Conservation (phyloP, 2,888 invertebrate genomes). For the Drosophila diplacantha region DNA sequence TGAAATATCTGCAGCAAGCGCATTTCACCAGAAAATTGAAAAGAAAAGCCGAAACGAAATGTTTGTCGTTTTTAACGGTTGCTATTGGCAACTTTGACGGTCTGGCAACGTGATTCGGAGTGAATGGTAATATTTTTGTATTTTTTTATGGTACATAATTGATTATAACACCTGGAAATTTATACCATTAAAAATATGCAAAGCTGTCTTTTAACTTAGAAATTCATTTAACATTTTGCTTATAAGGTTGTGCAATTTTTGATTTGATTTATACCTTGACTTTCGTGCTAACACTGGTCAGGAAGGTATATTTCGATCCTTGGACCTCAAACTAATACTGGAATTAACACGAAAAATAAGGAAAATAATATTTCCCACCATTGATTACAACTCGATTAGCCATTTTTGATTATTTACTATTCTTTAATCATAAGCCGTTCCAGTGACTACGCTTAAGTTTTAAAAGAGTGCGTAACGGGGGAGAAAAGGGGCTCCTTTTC, state of each 20-base stretch:
- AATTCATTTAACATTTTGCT: too few relatives aligned
- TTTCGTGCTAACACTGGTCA: neutral
- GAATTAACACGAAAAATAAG: neutral
- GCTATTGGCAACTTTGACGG: conserved; percentile 37
- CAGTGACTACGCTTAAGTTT: conserved; percentile 24
- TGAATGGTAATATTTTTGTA: too few relatives aligned
- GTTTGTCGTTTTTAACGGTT: conserved; percentile 41
- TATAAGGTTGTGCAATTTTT: too few relatives aligned
- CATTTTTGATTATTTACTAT: conserved; percentile 18
- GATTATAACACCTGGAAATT: too few relatives aligned
- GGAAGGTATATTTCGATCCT: too few relatives aligned
- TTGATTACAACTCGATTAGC: neutral
- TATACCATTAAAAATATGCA: neutral
- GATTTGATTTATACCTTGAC: neutral
- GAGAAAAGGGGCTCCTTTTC: conserved; percentile 7
- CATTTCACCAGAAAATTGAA: conserved; percentile 45
- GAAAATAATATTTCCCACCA: neutral
- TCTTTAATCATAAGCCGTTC: conserved; percentile 30
- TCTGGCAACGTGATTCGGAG: neutral
- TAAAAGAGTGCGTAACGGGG: conserved; percentile 30
- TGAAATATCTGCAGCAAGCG: conserved; percentile 56
- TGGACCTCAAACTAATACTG: neutral
- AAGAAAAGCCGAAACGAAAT: conserved; percentile 14
- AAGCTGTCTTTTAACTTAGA: neutral
- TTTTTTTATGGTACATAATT: neutral